A percentile compares a stretch with the other conserved stretches of the same genome.
These are phyloP conservation scores for Orthosia gracilis DNA, from an alignment of 2,888 invertebrate species.

Conservation along the genomic window DNA sequence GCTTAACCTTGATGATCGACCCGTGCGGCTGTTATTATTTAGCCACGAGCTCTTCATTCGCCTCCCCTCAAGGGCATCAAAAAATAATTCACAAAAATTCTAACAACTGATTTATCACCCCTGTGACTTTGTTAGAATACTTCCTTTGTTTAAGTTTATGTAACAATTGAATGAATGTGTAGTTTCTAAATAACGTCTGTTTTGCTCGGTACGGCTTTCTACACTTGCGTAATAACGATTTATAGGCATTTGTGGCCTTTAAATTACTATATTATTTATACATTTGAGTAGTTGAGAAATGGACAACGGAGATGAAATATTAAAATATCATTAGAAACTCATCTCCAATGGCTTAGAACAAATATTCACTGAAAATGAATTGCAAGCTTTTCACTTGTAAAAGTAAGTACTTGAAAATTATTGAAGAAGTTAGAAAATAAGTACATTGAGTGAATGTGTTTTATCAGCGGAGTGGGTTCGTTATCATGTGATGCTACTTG, in stretches of 20 bases:
- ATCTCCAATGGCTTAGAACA: slow-evolving; percentile 5
- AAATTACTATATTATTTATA: slow-evolving; percentile 10
- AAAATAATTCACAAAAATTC: neutral
- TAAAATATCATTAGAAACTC: slow-evolving; percentile 38
- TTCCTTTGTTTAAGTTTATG: slow-evolving; percentile 61
- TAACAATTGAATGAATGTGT: slow-evolving; percentile 57
- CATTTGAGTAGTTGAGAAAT: slow-evolving; percentile 5
- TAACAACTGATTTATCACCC: slow-evolving; percentile 19
- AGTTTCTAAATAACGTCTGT: slow-evolving; percentile 60
- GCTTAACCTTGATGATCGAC: too few relatives aligned
- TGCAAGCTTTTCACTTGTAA: slow-evolving; percentile 23
- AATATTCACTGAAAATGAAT: slow-evolving; percentile 21
- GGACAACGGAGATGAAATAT: slow-evolving; percentile 30
- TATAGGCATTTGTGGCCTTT: slow-evolving; percentile 39
- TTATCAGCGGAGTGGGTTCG: slow-evolving; percentile 1
- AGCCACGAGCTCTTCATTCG: too few relatives aligned
- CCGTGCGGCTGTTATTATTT: too few relatives aligned
- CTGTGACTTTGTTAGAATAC: slow-evolving; percentile 33
- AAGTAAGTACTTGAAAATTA: slow-evolving; percentile 39
- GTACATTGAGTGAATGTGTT: neutral
- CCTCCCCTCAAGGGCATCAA: too few relatives aligned
- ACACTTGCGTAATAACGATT: slow-evolving; percentile 65
- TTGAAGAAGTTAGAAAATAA: slow-evolving; percentile 30
- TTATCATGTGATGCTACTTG: neutral
- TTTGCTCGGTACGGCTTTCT: slow-evolving; percentile 61